Base-by-base conservation (phyloP, 2,113 vertebrate genomes). In the Solea solea region DNA sequence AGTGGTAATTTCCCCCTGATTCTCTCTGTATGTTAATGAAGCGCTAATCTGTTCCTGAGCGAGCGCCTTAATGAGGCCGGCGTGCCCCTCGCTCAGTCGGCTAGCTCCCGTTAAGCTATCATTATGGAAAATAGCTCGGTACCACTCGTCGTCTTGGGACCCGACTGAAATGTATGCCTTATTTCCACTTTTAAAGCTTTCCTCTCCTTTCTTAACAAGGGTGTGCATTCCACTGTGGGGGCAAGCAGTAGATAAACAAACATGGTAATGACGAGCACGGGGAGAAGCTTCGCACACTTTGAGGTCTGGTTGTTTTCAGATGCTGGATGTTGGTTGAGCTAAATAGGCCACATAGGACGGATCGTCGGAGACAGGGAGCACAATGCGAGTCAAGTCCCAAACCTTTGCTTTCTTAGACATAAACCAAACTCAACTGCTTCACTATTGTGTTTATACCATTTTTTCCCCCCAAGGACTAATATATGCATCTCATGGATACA, bases 1-100 rank as follows among this genome's bases (percentile, higher is more conserved):
- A 89, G 82, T 82, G 87, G 86, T 92, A 90, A 92, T 92, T 88
- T 86, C 82, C 81, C 72, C 78, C 58, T 45, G 80, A 86, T 90
- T 85, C 88, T 85, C 81, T 89, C 91, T 92, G 86, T 93, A 94
- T 94, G 92, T 91, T 92, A 92, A 94, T 93, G 88, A 78, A 75
- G 77, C 85, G 74, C 86, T 94, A 93, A 93, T 93, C 92, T 93
- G 87, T 82, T 91, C 81, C 87, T 86, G 88, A 90, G 90, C 74
- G 70, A 76, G 74, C 72, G 84, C 84, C 77, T 87, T 93, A 94
- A 94, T 92, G 92, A 93, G 91, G 89, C 75, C 89, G 77, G 60
- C 79, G 87, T 83, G 86, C 85, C 81, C 86, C 81, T 80, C 81
- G 78, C 87, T 84, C 85, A 59, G 81, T 77, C 69, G 73, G 87